phyloP scores from a whole-genome alignment of 2,888 invertebrate species.

The Trachelus iudaicus region DNA sequence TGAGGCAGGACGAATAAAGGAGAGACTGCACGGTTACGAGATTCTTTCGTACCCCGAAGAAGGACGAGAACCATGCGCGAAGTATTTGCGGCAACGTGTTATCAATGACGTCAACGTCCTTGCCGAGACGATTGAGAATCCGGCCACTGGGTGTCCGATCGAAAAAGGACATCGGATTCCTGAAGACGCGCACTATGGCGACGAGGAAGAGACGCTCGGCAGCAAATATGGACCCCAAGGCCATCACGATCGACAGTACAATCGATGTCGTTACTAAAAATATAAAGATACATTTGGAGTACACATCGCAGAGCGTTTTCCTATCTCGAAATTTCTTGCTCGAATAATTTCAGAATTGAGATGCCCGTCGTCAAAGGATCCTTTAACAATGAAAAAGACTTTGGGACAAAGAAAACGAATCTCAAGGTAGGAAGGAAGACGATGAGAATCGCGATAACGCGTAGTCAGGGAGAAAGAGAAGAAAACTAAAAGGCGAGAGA shows the following conservation, averaged over 20 bases:
- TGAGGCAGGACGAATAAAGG: neutral
- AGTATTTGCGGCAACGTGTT: slow-evolving; percentile 70
- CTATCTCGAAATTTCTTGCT: neutral
- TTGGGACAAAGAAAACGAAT: neutral
- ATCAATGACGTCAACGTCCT: slow-evolving; percentile 76
- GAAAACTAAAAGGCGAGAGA: neutral
- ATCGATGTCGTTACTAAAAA: slow-evolving; percentile 68
- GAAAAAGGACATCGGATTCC: slow-evolving; percentile 77
- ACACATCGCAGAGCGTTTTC: neutral
- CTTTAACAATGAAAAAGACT: neutral
- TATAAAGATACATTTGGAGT: slow-evolving; percentile 9
- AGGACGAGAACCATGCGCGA: slow-evolving; percentile 65
- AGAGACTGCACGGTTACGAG: neutral
- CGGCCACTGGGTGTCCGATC: slow-evolving; percentile 77
- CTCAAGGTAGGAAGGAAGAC: neutral
- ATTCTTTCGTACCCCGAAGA: slow-evolving; percentile 61
- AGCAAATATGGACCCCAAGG: slow-evolving; percentile 72
- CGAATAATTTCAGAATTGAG: neutral
- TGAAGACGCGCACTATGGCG: slow-evolving; percentile 70
- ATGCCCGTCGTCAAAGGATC: neutral
- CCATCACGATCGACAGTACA: slow-evolving; percentile 69
- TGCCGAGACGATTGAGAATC: slow-evolving; percentile 76
- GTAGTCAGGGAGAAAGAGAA: neutral
- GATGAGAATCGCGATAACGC: neutral
- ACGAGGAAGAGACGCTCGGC: slow-evolving; percentile 71